phyloP scores from a whole-genome alignment of 2,797 vertebrate genomes.

The Hippopotamyrus pictus region DNA sequence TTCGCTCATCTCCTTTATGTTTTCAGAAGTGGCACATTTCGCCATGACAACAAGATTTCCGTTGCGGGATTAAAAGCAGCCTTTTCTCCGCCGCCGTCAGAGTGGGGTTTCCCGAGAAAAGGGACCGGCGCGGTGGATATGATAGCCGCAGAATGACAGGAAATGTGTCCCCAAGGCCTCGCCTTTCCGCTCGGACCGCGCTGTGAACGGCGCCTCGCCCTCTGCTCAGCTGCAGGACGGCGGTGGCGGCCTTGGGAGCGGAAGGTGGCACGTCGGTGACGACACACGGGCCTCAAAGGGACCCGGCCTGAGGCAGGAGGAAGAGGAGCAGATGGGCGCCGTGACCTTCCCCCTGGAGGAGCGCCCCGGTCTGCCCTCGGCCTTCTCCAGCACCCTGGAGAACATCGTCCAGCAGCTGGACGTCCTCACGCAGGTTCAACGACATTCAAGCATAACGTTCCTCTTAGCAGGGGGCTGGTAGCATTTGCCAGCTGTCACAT shows the following conservation, averaged over 20 bases:
- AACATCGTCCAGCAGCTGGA: slow-evolving; percentile 80
- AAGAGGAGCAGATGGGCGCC: slow-evolving; percentile 35
- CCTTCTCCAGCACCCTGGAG: slow-evolving; percentile 64
- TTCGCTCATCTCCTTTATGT: neutral
- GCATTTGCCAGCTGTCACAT: neutral
- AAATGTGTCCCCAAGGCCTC: neutral
- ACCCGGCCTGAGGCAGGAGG: slow-evolving; percentile 38
- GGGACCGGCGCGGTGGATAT: neutral
- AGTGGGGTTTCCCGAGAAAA: neutral
- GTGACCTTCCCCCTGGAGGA: slow-evolving; percentile 40
- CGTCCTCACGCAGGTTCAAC: slow-evolving; percentile 75
- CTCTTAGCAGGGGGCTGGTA: neutral
- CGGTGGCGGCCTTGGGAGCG: slow-evolving; percentile 23
- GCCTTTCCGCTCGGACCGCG: neutral
- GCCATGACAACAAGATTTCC: neutral
- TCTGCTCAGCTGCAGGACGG: neutral
- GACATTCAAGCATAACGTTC: neutral
- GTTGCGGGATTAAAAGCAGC: neutral
- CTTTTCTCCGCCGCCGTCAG: neutral
- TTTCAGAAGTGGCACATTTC: neutral
- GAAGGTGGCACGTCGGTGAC: slow-evolving; percentile 23
- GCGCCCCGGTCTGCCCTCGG: slow-evolving; percentile 43
- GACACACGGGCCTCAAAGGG: neutral
- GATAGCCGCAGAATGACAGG: neutral
- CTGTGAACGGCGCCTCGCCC: too few relatives aligned